Percentiles rank a stretch among this genome's conserved stretches.
Conservation (phyloP, 1,140 invertebrate species). For the Zophobas morio region DNA sequence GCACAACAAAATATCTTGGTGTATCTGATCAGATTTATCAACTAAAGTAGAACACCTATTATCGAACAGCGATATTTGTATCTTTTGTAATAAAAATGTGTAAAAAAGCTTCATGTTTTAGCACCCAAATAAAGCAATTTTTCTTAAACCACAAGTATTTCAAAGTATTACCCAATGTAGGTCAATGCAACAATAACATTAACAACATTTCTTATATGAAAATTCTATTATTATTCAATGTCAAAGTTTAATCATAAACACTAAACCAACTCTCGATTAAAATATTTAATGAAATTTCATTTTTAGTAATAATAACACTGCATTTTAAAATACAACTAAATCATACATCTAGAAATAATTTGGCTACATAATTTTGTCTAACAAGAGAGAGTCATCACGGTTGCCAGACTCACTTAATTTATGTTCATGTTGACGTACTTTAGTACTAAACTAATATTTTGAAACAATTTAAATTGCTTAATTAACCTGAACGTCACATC, state of each 20-base stretch:
- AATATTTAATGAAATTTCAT: not conserved
- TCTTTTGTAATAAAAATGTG: not conserved
- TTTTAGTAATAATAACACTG: not conserved
- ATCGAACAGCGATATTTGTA: no score
- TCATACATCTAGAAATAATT: not conserved
- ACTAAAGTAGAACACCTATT: no score
- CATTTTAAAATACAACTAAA: not conserved
- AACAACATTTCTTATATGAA: slow-evolving; percentile 18
- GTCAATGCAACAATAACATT: slow-evolving; percentile 13
- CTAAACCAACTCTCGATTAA: no score
- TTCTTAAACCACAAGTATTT: not conserved
- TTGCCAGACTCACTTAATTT: slow-evolving; percentile 4
- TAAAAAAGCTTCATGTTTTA: not conserved
- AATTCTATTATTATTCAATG: slow-evolving; percentile 10
- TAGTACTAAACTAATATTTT: not conserved
- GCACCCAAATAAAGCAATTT: slow-evolving; percentile 2
- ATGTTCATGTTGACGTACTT: not conserved
- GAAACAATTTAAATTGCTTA: not conserved
- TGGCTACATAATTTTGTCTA: not conserved
- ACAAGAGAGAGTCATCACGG: not conserved
- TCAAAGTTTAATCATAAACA: slow-evolving; percentile 2
- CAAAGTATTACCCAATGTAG: not conserved
- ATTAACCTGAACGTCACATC: not conserved
- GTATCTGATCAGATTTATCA: not conserved
- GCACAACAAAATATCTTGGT: not conserved